Percentiles rank a stretch among this genome's conserved stretches.
These are phyloP conservation scores for Frankliniella fusca DNA, from an alignment of 2,888 invertebrate species.

Conservation along the genomic window DNA sequence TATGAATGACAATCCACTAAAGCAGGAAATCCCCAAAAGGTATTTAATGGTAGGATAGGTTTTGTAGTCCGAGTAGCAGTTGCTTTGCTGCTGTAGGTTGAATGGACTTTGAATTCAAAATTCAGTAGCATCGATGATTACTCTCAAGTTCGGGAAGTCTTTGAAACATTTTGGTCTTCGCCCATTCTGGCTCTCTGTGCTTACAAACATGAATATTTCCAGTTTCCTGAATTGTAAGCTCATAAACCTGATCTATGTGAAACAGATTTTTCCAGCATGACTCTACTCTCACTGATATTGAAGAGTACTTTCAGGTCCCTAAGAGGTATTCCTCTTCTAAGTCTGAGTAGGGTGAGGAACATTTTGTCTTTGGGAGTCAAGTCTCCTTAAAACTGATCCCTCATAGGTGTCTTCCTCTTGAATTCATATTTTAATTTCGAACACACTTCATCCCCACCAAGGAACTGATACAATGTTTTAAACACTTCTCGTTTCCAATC, in stretches of 20 bases:
- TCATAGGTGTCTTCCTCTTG: neutral
- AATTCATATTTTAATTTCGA: neutral
- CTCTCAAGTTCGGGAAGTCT: neutral
- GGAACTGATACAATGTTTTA: neutral
- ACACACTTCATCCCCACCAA: neutral
- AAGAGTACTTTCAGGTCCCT: neutral
- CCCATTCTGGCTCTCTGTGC: neutral
- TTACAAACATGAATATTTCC: neutral
- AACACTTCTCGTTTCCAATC: neutral
- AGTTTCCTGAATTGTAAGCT: neutral
- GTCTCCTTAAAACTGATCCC: neutral
- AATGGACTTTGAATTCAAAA: slow-evolving; percentile 18
- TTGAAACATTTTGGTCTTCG: neutral
- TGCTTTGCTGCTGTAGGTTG: neutral
- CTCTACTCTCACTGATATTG: neutral
- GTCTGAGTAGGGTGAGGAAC: neutral
- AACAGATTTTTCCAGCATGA: no score
- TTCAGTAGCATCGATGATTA: slow-evolving; percentile 24
- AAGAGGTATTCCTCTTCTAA: neutral
- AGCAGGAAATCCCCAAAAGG: slow-evolving; percentile 19
- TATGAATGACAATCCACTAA: slow-evolving; percentile 22
- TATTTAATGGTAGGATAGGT: neutral
- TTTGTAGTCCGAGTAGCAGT: slow-evolving; percentile 17
- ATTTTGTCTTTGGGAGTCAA: neutral
- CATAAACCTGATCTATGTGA: no score